Percentiles rank a stretch among this genome's conserved stretches.
Evolutionary conservation across 2,888 invertebrate genomes (phyloP).

Genomic region (Notodonta dromedarius): DNA sequence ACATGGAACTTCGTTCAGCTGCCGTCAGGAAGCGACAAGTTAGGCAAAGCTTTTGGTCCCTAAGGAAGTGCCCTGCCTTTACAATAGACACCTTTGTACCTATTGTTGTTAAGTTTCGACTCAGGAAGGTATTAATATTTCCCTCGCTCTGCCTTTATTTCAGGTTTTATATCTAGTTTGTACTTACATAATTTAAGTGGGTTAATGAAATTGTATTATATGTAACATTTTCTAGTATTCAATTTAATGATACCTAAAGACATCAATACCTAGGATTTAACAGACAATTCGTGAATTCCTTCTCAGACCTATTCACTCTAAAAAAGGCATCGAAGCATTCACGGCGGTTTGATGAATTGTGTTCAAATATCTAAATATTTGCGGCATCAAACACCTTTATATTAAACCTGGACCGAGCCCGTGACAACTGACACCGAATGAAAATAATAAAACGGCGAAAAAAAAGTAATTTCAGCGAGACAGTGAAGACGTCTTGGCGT

Average conservation of each 20-base stretch:
- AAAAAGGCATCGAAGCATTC: neutral
- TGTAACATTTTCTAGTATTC: too few relatives aligned
- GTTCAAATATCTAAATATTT: constrained; percentile 2
- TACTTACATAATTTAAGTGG: too few relatives aligned
- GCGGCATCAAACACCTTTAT: constrained; percentile 2
- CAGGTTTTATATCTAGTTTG: too few relatives aligned
- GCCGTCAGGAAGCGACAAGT: too few relatives aligned
- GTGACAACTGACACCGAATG: constrained; percentile 5
- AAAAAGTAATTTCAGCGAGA: constrained; percentile 1
- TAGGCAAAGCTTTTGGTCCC: too few relatives aligned
- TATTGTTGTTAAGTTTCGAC: neutral
- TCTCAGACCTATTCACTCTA: neutral
- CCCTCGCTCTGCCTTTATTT: too few relatives aligned
- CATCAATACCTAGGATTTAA: too few relatives aligned
- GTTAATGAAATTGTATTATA: too few relatives aligned
- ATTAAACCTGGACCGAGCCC: neutral
- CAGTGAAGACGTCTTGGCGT: constrained; percentile 2
- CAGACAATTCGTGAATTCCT: neutral
- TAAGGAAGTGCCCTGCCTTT: too few relatives aligned
- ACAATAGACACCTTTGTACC: neutral
- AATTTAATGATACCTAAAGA: too few relatives aligned
- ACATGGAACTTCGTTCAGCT: too few relatives aligned
- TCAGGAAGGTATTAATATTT: neutral
- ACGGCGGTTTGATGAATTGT: neutral
- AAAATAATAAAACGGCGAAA: neutral